phyloP scores from a whole-genome alignment of 2,888 invertebrate genomes.

The Trileptium ribeirensis region DNA sequence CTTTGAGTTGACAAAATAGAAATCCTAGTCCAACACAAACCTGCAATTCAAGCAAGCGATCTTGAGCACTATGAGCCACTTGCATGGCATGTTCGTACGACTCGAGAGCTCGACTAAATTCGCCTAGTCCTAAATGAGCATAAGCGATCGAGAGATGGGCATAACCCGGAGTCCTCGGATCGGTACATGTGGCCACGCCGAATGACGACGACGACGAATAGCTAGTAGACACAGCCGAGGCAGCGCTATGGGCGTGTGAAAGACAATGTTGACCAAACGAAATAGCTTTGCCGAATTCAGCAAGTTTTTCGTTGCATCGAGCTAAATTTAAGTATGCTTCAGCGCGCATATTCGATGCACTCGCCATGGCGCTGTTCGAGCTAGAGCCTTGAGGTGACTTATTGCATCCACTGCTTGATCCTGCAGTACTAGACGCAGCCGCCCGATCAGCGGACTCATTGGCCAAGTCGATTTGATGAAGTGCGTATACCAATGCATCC shows the following conservation, averaged over 20 bases:
- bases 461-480: constrained; percentile 80
- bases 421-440: too few species aligned
- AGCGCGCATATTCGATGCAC: constrained; percentile 79
- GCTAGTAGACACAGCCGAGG: too few species aligned
- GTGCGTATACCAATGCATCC: constrained; percentile 78
- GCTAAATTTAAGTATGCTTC: constrained; percentile 85
- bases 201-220: too few species aligned
- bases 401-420: too few species aligned
- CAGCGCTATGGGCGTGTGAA: constrained; percentile 82
- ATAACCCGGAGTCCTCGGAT: constrained; percentile 68
- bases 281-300: constrained; percentile 55
- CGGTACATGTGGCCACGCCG: constrained; percentile 73
- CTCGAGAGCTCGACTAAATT: constrained; percentile 79
- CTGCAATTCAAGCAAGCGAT: constrained; percentile 63
- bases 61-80: constrained; percentile 47
- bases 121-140: constrained; percentile 78
- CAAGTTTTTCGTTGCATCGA: constrained; percentile 68
- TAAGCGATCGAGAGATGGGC: constrained; percentile 84
- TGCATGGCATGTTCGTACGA: constrained; percentile 59
- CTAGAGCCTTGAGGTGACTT: too few species aligned
- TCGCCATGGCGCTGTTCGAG: too few species aligned
- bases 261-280: constrained; percentile 79
- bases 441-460: constrained; percentile 79
- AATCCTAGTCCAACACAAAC: constrained; percentile 82
- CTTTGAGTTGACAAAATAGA: constrained; percentile 64